Base-by-base conservation (phyloP, 30 jellyfish, hydroid and myxozoan species). In the Catostylus mosaicus region DNA sequence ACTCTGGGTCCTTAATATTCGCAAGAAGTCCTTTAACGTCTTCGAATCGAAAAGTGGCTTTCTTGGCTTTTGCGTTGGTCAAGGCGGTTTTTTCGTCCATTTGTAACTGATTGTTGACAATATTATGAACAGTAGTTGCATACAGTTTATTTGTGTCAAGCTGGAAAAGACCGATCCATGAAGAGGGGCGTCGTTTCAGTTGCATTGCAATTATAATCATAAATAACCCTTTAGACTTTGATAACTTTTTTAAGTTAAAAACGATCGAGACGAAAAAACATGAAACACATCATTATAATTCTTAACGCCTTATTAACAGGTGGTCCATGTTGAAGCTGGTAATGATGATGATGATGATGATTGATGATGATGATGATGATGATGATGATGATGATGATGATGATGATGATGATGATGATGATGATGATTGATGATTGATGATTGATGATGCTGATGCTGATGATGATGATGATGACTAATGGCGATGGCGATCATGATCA, bases 61-160 rank as follows among this genome's bases (percentile, higher is more conserved):
- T 84, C 32, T 76, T 62, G 22, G 67, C 46, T 33, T 56, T 32
- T 24, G 45, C 31, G 66, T 34, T n/a, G 40, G 35, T 20, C 5
- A 16, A 20, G 27, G 30, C 40, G 52, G 67, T 76, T 36, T 54
- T 63, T 19, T 67, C 84, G 0, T 33, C 88, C 52, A 64, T 20
- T 54, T 82, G 87, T 24, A 89, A 30, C 7, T 77, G 75, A n/a
- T 56, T 63, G 43, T 64, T 70, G 29, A 88, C 95, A 32, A 94
- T 94, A 61, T 88, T 88, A 63, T 94, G 92, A 33, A 94, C 73
- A 3, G 99, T 89, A 18, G 75, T 83, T 26, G 97, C 83, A 40
- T 80, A 94, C 67, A 94, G 77, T 69, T 82, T 88, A 52, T 88
- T 95, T 6, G 79, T 48, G 30, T 83, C 86, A 7, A 94, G 88